Base-by-base conservation (phyloP, 2,888 invertebrate genomes). In the Strigamia transsilvanica region DNA sequence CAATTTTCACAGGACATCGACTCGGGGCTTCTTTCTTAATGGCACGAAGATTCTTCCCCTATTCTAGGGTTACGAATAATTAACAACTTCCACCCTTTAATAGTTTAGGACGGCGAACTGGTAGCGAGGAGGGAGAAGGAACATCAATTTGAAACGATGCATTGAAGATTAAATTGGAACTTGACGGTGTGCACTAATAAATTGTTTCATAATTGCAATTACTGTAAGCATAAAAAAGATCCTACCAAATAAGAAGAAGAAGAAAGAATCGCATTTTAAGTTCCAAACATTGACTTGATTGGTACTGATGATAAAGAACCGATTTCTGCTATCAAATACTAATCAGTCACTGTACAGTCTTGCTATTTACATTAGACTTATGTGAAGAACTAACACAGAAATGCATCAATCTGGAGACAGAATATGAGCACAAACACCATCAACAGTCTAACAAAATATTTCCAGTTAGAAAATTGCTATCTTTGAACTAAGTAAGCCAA, bases 1-100 rank as follows among this genome's bases (percentile, higher is more conserved):
- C 56, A 56, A 56, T 56, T 56, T 56, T 56, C 56, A 56, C 56
- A 56, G 56, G 56, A 56, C 56, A 56, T 56, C 56, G 56, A 56
- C 56, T 56, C 56, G 56, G 56, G 56, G 56, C 56, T 56, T 56
- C 56, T 56, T 56, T 56, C 56, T 56, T 56, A 56, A 56, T 56
- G 56, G 56, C 56, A 56, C 56, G 18, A 56, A 56, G 56, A 56
- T 56, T 56, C 56, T 18, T 56, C 56, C 56, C 21, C 56, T 21
- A 56, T 56, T 56, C 56, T 56, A 56, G 56, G 56, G 56, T 56
- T 56, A 56, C 18, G 56, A 56, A 56, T 56, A 56, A 56, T 56
- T 56, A 56, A 56, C 56, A 56, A 56, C 56, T 56, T 56, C 56
- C 56, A 56, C 56, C 56, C 56, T 56, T 56, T 56, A 56, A 56